Base-by-base conservation (phyloP, 2,113 vertebrate species). In the Buteo buteo region DNA sequence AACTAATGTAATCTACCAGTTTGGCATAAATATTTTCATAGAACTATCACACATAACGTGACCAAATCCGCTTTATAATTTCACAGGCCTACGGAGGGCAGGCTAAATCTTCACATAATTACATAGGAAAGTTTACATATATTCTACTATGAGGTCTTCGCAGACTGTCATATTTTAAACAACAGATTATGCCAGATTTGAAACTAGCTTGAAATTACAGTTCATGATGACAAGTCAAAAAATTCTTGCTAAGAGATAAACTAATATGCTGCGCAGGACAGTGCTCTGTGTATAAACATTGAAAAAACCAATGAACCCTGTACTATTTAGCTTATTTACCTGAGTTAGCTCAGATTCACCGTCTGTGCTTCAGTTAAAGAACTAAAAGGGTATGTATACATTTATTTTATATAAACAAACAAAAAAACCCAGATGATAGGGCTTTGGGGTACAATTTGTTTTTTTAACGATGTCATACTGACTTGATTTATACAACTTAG, bases 61-160 rank as follows among this genome's bases (percentile, higher is more conserved):
- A 55, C 32, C 62, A 88, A 82, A 81, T 70, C 38, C 88, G 70
- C 49, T 83, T 96, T 95, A 61, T 67, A 96, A 96, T 65, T 95
- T 94, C 95, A 82, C 42, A 93, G 89, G 71, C 71, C 74, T 83
- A 55, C 0, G 28, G 49, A 82, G 58, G 45, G 55, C 49, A 88
- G 31, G 24, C 22, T 73, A 80, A 52, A 82, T 87, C 58, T 69
- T 74, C 79, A 47, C 17, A 24, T 81, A 95, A 93, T 95, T 95
- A 96, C 58, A 94, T 38, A 81, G 89, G 79, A 92, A 95, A 94
- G 40, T 95, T 81, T 88, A 88, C 58, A 95, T 58, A 38, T 79
- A 92, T 76, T 96, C 40, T 64, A 52, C 29, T 61, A 74, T 65
- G 65, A 70, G 36, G 42, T 92, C 71, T 80, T 90, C 6, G 25